A percentile compares a stretch with the other conserved stretches of the same genome.
Conservation (phyloP, 2,113 vertebrate genomes). For the Engystomops pustulosus region DNA sequence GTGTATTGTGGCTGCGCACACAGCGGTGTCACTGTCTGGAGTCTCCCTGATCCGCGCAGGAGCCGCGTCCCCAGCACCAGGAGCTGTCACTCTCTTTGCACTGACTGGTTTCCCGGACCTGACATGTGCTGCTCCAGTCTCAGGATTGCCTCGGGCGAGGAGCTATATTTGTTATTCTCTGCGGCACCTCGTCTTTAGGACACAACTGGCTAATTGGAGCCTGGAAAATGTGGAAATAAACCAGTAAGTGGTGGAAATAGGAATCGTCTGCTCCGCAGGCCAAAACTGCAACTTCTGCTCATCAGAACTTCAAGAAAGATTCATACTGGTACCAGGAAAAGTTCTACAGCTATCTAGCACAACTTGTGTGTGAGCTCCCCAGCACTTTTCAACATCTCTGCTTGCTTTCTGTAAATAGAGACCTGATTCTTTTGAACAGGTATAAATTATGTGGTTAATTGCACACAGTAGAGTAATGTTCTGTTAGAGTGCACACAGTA, state of each 20-base stretch:
- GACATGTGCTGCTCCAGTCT: constrained; percentile 67
- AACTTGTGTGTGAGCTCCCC: not conserved
- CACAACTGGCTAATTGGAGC: constrained; percentile 70
- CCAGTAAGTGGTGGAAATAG: constrained; percentile 1
- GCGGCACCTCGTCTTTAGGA: constrained; percentile 71
- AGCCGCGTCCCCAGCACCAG: not conserved
- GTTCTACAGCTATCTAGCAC: not conserved
- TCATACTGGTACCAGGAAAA: no score
- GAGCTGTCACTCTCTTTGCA: constrained; percentile 69
- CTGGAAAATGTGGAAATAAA: constrained; percentile 67
- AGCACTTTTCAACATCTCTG: not conserved
- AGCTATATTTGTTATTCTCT: constrained; percentile 76
- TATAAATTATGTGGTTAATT: not conserved
- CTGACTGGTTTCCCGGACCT: constrained; percentile 70
- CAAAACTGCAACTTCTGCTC: no score
- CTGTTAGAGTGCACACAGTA: no score
- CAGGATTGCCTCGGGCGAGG: constrained; percentile 69
- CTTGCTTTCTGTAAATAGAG: not conserved
- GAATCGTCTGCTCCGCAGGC: not conserved
- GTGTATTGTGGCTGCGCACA: not conserved
- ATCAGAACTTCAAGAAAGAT: not conserved
- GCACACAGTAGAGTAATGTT: no score
- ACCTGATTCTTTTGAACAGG: not conserved
- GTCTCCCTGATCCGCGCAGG: not conserved
- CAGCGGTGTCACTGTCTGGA: constrained; percentile 20